phyloP scores from a whole-genome alignment of 2,113 vertebrate species.

The Chaetorhynchus papuensis region DNA sequence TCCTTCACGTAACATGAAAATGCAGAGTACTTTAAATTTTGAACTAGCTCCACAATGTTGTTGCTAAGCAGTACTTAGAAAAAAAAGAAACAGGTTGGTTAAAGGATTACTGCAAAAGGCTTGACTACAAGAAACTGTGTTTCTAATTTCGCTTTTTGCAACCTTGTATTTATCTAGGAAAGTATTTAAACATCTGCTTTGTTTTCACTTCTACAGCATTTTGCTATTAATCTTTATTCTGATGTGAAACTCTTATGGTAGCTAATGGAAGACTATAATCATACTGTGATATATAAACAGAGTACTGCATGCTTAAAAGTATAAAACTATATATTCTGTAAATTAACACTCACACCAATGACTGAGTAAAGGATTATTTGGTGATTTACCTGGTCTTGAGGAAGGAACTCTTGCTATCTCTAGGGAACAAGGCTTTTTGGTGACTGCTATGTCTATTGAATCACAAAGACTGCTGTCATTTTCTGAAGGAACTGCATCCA shows the following conservation, averaged over 20 bases:
- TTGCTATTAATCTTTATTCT: not conserved
- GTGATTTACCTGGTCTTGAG: constrained; percentile 81
- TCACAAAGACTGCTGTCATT: constrained; percentile 90
- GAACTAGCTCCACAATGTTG: not conserved
- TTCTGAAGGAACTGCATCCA: constrained; percentile 86
- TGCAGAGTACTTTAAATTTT: not conserved
- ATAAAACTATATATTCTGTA: constrained; percentile 46
- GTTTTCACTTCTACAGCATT: not conserved
- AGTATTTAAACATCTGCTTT: not conserved
- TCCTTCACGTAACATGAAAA: not conserved
- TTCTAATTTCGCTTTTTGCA: not conserved
- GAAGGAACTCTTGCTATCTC: constrained; percentile 83
- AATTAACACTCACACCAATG: not conserved
- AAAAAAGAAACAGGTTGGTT: not conserved
- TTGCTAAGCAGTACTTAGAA: not conserved
- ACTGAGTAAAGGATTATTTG: not conserved
- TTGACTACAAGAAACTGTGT: not conserved
- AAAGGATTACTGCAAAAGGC: not conserved
- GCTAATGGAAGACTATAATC: not conserved
- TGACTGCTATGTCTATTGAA: constrained; percentile 85
- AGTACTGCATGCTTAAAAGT: constrained; percentile 27
- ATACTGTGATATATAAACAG: constrained; percentile 19
- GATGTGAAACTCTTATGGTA: not conserved
- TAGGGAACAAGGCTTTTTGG: constrained; percentile 92
- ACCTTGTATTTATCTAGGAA: not conserved